Conservation (phyloP, 1,140 invertebrate species). For the Apis florea region DNA sequence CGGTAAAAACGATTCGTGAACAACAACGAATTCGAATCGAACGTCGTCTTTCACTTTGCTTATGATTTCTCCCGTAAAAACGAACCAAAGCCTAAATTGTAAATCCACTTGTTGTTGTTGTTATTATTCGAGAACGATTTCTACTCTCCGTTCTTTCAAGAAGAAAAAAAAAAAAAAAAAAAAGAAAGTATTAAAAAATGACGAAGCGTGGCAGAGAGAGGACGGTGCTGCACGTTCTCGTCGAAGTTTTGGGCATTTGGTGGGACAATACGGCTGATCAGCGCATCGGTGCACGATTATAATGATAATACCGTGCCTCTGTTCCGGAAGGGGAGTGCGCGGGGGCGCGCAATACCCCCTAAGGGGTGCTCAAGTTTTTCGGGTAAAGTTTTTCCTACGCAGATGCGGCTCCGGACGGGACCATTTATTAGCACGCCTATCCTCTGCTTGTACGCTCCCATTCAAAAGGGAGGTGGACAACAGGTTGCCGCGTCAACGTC, state of each 20-base stretch:
- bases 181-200: background rate
- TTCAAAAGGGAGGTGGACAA: slow-evolving; percentile 69
- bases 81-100: no score
- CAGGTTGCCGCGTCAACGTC: slow-evolving; percentile 75
- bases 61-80: no score
- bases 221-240: background rate
- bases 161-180: background rate
- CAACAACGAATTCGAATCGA: background rate
- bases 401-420: slow-evolving; percentile 71
- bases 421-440: slow-evolving; percentile 74
- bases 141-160: background rate
- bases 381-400: slow-evolving; percentile 69
- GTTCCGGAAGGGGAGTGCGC: slow-evolving; percentile 60
- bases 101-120: no score
- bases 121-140: no score
- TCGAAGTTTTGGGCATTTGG: slow-evolving; percentile 76
- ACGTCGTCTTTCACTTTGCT: background rate
- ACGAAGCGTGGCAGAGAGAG: no score
- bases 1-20: background rate
- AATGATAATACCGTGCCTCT: slow-evolving; percentile 77
- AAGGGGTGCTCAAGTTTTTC: slow-evolving; percentile 72
- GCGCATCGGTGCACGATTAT: slow-evolving; percentile 77
- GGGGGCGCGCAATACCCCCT: slow-evolving; percentile 61
- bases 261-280: slow-evolving; percentile 77
- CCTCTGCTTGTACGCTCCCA: slow-evolving; percentile 57